Percentiles rank a stretch among this genome's conserved stretches.
These are phyloP conservation scores for Eremobia ochroleuca DNA, from an alignment of 2,888 invertebrate genomes.

Conservation along the genomic window DNA sequence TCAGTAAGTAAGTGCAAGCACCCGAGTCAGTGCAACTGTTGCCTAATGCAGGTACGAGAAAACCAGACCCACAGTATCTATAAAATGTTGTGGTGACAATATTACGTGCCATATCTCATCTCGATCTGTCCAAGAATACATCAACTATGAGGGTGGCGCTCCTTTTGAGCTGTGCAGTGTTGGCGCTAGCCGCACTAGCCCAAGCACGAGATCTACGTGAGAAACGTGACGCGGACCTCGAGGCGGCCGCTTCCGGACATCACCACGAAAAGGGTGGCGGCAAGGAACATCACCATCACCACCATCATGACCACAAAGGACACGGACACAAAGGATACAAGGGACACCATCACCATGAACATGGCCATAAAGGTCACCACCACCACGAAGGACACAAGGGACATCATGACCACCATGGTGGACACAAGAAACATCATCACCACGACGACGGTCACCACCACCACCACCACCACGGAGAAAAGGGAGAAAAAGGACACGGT, in stretches of 20 bases:
- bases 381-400: conserved; percentile 92
- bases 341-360: conserved; percentile 92
- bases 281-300: conserved; percentile 92
- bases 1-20: conserved; percentile 77
- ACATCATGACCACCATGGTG: conserved; percentile 91
- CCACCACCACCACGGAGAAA: conserved; percentile 92
- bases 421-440: conserved; percentile 92
- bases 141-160: conserved; percentile 82
- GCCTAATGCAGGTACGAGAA: conserved; percentile 82
- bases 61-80: conserved; percentile 83
- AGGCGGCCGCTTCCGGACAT: conserved; percentile 86
- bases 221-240: conserved; percentile 88
- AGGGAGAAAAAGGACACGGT: conserved; percentile 92
- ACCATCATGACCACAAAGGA: conserved; percentile 92
- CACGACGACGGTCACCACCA: conserved; percentile 92
- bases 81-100: conserved; percentile 83
- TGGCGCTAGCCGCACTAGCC: conserved; percentile 85
- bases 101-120: conserved; percentile 78
- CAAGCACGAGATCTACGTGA: conserved; percentile 84
- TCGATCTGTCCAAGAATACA: conserved; percentile 74
- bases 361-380: conserved; percentile 94
- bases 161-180: conserved; percentile 76
- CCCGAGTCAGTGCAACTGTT: conserved; percentile 80
- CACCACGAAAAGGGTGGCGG: conserved; percentile 91
- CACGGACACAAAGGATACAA: conserved; percentile 94